Evolutionary conservation across 2,797 vertebrate genomes (phyloP), one percentile per base, ranked within the genome.

Genomic region (Myoxocephalus aenaeus): DNA sequence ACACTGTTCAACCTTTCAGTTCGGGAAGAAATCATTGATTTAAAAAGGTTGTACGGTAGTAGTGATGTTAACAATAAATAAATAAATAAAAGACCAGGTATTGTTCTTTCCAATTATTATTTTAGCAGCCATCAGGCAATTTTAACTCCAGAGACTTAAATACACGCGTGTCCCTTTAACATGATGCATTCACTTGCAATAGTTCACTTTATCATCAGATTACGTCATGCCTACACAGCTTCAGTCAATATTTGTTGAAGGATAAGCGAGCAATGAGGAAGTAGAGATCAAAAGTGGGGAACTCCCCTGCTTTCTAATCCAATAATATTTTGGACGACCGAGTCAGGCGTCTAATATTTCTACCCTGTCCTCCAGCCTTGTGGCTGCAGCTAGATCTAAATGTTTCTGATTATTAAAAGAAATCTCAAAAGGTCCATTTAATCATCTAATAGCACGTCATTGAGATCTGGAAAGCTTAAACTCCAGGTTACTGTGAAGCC

Each of bases 181-280:
- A 27, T 7, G 3, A 48, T 17, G 42, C 40, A 38, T 32, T 38
- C 2, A 13, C 18, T 7, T 14, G 4, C 63, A 29, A 13, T 14
- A 65, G 13, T 64, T 73, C 22, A 4, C 69, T 48, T 80, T 56
- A 40, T 69, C 53, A 2, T 54, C 56, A 7, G 0, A 1, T 70
- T 27, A 51, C 20, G 5, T 72, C 1, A 48, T 0, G 12, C 63
- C 27, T 5, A 20, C 14, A 34, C 51, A 7, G 38, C 63, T 57
- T 44, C 25, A 36, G 87, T 85, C 87, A 83, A 87, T 86, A 83
- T 86, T 86, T 88, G 73, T 56, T 25, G 2, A 86, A 73, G 73
- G 79, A 77, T 77, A 71, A 87, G 77, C 27, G 10, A 12, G 56
- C 68, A 50, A 58, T 42, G 77, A 80, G 79, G 84, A 90, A 87